Conservation (phyloP, 2,888 invertebrate genomes). For the Aphrophora alni region DNA sequence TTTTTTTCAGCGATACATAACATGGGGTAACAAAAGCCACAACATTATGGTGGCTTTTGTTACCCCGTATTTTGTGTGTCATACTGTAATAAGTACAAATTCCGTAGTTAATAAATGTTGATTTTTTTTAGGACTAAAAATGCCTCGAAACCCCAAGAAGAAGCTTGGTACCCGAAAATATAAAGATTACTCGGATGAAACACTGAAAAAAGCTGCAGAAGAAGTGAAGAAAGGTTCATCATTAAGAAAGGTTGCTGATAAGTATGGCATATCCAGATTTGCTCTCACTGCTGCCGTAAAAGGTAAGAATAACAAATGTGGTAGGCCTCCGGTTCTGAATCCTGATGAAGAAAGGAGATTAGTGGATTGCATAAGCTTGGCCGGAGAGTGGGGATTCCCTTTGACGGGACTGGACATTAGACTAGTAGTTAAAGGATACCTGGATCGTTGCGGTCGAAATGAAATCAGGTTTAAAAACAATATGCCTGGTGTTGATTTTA, state of each 20-base stretch:
- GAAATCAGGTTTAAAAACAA: slow-evolving; percentile 47
- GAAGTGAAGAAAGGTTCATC: too few relatives aligned
- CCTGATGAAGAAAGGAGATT: slow-evolving; percentile 14
- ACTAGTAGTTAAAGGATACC: slow-evolving; percentile 28
- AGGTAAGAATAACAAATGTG: slow-evolving; percentile 12
- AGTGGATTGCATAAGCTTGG: slow-evolving; percentile 1
- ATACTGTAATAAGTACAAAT: slow-evolving; percentile 2
- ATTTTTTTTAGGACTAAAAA: too few relatives aligned
- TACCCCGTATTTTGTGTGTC: not conserved
- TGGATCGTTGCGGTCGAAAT: slow-evolving; percentile 22
- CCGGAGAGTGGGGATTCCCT: slow-evolving; percentile 28
- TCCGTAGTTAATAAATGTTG: not conserved
- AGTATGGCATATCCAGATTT: slow-evolving; percentile 27
- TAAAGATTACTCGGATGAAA: too few relatives aligned
- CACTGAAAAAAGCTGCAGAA: too few relatives aligned
- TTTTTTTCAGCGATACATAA: too few relatives aligned
- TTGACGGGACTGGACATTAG: slow-evolving; percentile 18
- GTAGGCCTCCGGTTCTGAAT: slow-evolving; percentile 20
- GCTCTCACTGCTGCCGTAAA: slow-evolving; percentile 23
- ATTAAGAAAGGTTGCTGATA: too few relatives aligned
- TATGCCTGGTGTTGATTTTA: slow-evolving; percentile 49
- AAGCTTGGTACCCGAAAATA: too few relatives aligned
- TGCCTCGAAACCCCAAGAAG: too few relatives aligned
- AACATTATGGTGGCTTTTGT: slow-evolving; percentile 12
- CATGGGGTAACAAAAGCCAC: too few relatives aligned